Evolutionary conservation across 2,797 vertebrate genomes (phyloP).

Genomic region (Poliocrania exsul): DNA sequence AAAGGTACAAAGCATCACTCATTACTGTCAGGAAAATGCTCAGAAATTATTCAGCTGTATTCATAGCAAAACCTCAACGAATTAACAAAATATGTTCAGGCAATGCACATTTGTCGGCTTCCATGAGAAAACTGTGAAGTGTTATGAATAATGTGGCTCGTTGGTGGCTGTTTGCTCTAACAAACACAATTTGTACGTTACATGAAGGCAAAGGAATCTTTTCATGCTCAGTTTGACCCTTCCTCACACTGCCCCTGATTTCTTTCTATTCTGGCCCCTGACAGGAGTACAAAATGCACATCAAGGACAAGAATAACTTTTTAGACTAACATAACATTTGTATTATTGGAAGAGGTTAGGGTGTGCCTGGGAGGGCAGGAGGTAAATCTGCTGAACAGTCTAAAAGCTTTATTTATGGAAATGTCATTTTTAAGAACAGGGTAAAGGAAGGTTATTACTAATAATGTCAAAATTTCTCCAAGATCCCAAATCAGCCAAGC

Average conservation of each 20-base stretch:
- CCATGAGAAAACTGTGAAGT: conserved; percentile 62
- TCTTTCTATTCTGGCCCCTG: conserved; percentile 20
- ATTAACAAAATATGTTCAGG: conserved; percentile 68
- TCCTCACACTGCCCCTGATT: not conserved
- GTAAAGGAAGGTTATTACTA: conserved; percentile 2
- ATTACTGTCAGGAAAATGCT: conserved; percentile 37
- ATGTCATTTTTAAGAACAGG: not conserved
- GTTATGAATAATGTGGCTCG: conserved; percentile 56
- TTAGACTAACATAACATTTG: conserved; percentile 12
- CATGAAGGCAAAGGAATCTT: conserved; percentile 20
- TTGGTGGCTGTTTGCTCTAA: conserved; percentile 53
- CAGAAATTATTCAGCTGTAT: conserved; percentile 50
- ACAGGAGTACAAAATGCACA: conserved; percentile 27
- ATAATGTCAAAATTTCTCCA: not conserved
- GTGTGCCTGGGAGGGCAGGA: conserved; percentile 39
- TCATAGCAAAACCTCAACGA: conserved; percentile 6
- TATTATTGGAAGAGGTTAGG: conserved; percentile 57
- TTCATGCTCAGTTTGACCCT: conserved; percentile 39
- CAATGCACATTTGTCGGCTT: conserved; percentile 56
- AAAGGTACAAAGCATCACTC: not conserved
- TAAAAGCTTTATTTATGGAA: conserved; percentile 51
- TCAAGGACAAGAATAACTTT: conserved; percentile 48
- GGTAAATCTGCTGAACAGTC: conserved; percentile 46
- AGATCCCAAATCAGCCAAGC: not conserved
- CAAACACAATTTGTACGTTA: not conserved